These are phyloP conservation scores for Pentamera pediparva DNA, from an alignment of 53 echinoderm and acorn worm genomes.

Conservation along the genomic window DNA sequence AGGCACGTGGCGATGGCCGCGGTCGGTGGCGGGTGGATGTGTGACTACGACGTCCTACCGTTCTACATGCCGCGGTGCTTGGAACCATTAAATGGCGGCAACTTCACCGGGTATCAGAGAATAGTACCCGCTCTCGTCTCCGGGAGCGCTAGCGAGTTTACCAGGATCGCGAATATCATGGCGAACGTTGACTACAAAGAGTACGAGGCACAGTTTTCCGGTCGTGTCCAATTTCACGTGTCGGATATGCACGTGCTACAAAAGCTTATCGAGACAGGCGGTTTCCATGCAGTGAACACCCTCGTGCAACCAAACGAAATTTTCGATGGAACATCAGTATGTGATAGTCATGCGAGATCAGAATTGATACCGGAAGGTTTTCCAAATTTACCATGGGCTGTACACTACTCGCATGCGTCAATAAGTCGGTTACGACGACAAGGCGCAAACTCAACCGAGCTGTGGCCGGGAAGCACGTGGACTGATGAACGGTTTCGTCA, in stretches of 20 bases:
- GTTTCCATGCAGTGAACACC: too few relatives aligned
- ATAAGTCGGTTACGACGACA: too few relatives aligned
- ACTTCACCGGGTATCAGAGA: background rate
- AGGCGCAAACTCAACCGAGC: too few relatives aligned
- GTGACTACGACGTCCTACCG: conserved; percentile 2
- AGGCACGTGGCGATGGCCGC: conserved; percentile 12
- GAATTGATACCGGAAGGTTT: too few relatives aligned
- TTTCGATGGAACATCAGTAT: too few relatives aligned
- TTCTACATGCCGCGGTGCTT: background rate
- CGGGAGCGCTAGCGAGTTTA: background rate
- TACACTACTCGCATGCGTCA: too few relatives aligned
- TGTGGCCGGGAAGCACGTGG: too few relatives aligned
- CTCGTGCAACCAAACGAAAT: too few relatives aligned
- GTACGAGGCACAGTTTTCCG: background rate
- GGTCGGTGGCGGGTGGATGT: conserved; percentile 9
- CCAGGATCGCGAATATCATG: background rate
- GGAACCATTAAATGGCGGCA: background rate
- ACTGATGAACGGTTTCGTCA: too few relatives aligned
- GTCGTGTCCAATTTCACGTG: background rate
- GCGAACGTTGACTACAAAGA: background rate
- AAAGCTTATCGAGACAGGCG: too few relatives aligned
- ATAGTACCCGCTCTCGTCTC: background rate
- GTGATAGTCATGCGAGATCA: too few relatives aligned
- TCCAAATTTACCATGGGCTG: too few relatives aligned
- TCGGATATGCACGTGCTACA: background rate